A percentile compares a stretch with the other conserved stretches of the same genome.
These are phyloP conservation scores for Rhyacichthys aspro DNA, from an alignment of 2,797 vertebrate genomes.

Conservation along the genomic window DNA sequence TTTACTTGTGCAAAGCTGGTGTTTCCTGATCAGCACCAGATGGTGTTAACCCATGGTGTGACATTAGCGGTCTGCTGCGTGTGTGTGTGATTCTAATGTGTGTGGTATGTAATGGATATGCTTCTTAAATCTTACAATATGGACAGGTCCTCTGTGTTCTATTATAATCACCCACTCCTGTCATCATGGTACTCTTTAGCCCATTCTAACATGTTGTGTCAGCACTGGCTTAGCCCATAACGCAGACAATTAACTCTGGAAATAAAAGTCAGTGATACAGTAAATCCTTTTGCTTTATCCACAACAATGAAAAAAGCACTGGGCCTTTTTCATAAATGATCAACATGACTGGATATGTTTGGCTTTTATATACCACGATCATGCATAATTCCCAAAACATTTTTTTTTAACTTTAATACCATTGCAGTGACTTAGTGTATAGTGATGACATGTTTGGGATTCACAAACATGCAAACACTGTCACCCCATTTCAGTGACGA, in stretches of 20 bases:
- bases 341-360: too few relatives aligned
- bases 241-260: conserved; percentile 22
- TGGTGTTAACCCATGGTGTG: conserved; percentile 76
- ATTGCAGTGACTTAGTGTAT: not conserved
- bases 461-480: conserved; percentile 10
- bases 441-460: conserved; percentile 20
- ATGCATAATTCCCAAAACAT: too few relatives aligned
- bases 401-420: not conserved
- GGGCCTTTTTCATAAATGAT: too few relatives aligned
- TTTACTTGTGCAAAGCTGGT: conserved; percentile 83
- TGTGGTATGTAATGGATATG: conserved; percentile 72
- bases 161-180: conserved; percentile 62
- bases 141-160: conserved; percentile 69
- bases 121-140: conserved; percentile 78
- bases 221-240: conserved; percentile 34
- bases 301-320: too few relatives aligned
- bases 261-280: conserved; percentile 12
- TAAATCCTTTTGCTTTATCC: not conserved
- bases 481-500: conserved; percentile 23
- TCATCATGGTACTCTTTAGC: conserved; percentile 57
- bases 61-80: conserved; percentile 58
- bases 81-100: conserved; percentile 42
- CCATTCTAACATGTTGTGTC: conserved; percentile 55
- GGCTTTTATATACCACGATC: too few relatives aligned
- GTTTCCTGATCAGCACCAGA: conserved; percentile 84